phyloP scores from a whole-genome alignment of 2,797 vertebrate genomes.

The Octomys mimax region DNA sequence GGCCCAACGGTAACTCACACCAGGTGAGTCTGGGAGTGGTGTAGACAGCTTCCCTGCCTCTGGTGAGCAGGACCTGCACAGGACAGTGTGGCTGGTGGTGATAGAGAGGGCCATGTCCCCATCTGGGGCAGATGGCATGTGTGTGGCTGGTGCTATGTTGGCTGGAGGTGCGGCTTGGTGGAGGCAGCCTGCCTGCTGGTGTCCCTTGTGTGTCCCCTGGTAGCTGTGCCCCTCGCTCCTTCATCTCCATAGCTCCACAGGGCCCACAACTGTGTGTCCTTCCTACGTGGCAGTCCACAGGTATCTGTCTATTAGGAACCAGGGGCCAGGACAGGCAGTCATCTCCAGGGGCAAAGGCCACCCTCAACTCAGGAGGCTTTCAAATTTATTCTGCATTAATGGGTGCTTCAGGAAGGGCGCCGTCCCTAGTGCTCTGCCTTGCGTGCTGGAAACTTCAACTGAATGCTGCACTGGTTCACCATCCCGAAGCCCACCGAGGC shows the following conservation, averaged over 20 bases:
- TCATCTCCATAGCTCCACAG: not conserved
- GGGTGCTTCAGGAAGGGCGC: slow-evolving; percentile 57
- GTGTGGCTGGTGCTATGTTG: too few species aligned
- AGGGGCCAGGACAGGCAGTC: not conserved
- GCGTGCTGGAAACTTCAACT: slow-evolving; percentile 81
- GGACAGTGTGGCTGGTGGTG: not conserved
- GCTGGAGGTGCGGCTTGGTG: not conserved
- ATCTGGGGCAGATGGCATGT: not conserved
- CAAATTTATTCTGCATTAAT: slow-evolving; percentile 74
- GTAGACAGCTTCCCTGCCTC: too few species aligned
- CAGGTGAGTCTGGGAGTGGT: not conserved
- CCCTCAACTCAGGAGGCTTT: not conserved
- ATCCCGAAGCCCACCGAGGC: slow-evolving; percentile 72
- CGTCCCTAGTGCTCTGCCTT: slow-evolving; percentile 78
- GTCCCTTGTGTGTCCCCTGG: not conserved
- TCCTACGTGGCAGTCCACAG: not conserved
- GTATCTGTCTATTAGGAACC: not conserved
- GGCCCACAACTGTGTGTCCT: not conserved
- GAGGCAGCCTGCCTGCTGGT: too few species aligned
- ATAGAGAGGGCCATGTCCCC: not conserved
- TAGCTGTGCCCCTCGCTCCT: not conserved
- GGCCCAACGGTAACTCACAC: rapidly evolving
- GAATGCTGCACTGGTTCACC: slow-evolving; percentile 82
- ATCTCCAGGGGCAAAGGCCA: not conserved
- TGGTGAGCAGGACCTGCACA: not conserved